These are phyloP conservation scores for Drosophila subquinaria DNA, from an alignment of 2,888 invertebrate genomes.

Conservation along the genomic window DNA sequence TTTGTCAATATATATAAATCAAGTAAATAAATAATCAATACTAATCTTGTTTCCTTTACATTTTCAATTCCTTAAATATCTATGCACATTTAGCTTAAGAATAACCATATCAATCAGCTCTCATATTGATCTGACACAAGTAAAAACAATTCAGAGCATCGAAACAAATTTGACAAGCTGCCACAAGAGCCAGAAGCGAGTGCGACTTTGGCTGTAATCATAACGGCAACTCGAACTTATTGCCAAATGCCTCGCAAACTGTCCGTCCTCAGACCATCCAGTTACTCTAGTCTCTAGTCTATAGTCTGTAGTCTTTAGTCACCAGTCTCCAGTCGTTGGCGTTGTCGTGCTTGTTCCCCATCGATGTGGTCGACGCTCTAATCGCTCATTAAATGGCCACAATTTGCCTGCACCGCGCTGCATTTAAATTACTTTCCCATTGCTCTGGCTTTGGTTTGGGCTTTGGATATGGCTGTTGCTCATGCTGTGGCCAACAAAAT, in stretches of 20 bases:
- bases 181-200: constrained; percentile 30
- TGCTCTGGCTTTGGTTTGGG: constrained; percentile 35
- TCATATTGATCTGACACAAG: constrained; percentile 10
- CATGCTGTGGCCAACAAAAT: constrained; percentile 52
- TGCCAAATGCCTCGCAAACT: constrained; percentile 51
- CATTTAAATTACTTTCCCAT: constrained; percentile 81
- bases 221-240: constrained; percentile 65
- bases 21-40: too few relatives aligned
- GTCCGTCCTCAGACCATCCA: constrained; percentile 5
- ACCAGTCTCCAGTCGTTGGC: constrained; percentile 45
- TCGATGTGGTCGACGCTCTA: constrained; percentile 67
- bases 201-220: constrained; percentile 56
- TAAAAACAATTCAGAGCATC: constrained; percentile 26
- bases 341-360: constrained; percentile 71
- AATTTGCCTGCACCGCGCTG: constrained; percentile 73
- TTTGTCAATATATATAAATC: too few relatives aligned
- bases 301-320: neutral
- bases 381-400: constrained; percentile 78
- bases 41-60: too few relatives aligned
- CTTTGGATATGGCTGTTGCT: constrained; percentile 19
- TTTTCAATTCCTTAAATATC: too few relatives aligned
- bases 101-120: neutral
- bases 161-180: constrained; percentile 52
- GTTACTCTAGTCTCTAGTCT: neutral
- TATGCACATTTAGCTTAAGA: neutral